Evolutionary conservation across 2,113 vertebrate genomes (phyloP).

Genomic region (Ceyx melanurus): DNA sequence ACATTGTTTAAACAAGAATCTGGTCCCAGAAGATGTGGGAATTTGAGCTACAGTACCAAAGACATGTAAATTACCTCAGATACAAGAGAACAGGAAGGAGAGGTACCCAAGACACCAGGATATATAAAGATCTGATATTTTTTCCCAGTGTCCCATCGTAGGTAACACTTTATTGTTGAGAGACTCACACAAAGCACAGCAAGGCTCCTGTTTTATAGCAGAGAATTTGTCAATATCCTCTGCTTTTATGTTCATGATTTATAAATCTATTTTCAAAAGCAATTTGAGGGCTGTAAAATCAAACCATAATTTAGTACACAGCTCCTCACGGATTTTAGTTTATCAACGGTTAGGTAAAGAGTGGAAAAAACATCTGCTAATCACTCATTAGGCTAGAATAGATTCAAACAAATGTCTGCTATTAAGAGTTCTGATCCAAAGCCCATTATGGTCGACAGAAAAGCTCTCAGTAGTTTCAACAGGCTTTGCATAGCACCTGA

Average conservation of each 20-base stretch:
- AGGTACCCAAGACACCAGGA: not conserved
- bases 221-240: slow-evolving; percentile 23
- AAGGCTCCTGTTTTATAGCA: not conserved
- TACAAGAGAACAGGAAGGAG: not conserved
- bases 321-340: not conserved
- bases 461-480: not conserved
- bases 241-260: slow-evolving; percentile 27
- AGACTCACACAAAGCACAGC: slow-evolving; percentile 20
- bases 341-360: slow-evolving; percentile 38
- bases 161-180: slow-evolving; percentile 5
- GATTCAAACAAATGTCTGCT: slow-evolving; percentile 19
- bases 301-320: slow-evolving; percentile 9
- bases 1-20: not conserved
- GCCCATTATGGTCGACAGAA: not conserved
- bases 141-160: not conserved
- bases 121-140: slow-evolving; percentile 6
- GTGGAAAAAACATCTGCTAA: slow-evolving; percentile 23
- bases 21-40: not conserved
- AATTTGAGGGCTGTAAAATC: slow-evolving; percentile 30
- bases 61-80: not conserved
- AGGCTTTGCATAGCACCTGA: not conserved
- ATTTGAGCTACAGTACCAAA: not conserved
- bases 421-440: slow-evolving; percentile 29
- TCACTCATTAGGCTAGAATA: slow-evolving; percentile 46
- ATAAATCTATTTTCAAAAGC: slow-evolving; percentile 39